A percentile compares a stretch with the other conserved stretches of the same genome.
phyloP scores from a whole-genome alignment of 1,140 invertebrate species.

The Rhyzopertha dominica region DNA sequence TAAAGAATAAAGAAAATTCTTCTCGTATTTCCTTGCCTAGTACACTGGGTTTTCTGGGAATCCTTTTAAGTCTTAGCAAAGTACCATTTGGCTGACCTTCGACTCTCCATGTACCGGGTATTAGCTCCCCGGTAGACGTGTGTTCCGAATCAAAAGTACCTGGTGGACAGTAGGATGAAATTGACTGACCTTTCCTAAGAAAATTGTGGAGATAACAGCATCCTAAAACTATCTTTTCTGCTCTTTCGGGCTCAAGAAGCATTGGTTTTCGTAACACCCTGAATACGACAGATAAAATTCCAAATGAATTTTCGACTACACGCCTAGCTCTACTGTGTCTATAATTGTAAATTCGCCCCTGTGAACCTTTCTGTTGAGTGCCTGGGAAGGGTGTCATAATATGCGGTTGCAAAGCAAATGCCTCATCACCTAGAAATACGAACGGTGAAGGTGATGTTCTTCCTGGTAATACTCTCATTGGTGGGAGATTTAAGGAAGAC shows the following conservation, averaged over 20 bases:
- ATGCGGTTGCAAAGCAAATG: constrained; percentile 8
- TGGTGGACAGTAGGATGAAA: too few species aligned
- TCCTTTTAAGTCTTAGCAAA: constrained; percentile 10
- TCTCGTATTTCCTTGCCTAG: constrained; percentile 12
- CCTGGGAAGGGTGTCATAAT: constrained; percentile 4
- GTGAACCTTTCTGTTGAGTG: constrained; percentile 3
- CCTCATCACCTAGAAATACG: too few species aligned
- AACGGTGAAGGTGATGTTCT: too few species aligned
- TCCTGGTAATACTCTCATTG: too few species aligned
- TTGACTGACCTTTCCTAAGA: too few species aligned
- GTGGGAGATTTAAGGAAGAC: too few species aligned
- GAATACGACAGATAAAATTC: constrained; percentile 13
- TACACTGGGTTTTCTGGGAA: constrained; percentile 11
- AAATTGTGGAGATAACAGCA: too few species aligned
- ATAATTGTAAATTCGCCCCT: constrained; percentile 22
- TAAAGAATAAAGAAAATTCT: too few species aligned
- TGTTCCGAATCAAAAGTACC: too few species aligned
- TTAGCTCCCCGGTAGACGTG: constrained; percentile 2
- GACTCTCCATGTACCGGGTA: constrained; percentile 9
- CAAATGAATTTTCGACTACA: constrained; percentile 16
- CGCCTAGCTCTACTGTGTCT: constrained; percentile 17
- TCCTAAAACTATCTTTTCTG: too few species aligned
- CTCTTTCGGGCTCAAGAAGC: too few species aligned
- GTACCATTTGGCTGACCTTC: constrained; percentile 13
- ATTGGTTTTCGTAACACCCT: too few species aligned